phyloP scores from a whole-genome alignment of 2,797 vertebrate species.

The Chromis chromis region DNA sequence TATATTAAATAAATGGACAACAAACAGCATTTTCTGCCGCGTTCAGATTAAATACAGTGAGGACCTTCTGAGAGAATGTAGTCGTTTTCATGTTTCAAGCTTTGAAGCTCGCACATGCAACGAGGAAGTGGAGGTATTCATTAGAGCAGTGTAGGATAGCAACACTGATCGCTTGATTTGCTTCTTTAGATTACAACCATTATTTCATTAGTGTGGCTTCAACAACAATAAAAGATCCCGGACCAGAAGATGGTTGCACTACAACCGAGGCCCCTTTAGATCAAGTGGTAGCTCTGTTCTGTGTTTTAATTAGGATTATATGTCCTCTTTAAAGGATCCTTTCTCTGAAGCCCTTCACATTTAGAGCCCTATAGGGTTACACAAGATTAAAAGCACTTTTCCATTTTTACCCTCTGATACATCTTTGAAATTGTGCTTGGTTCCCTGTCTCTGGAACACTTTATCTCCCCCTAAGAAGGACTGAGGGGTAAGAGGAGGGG shows the following conservation, averaged over 20 bases:
- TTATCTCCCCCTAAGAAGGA: slow-evolving; percentile 74
- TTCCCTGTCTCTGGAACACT: slow-evolving; percentile 80
- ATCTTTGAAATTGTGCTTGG: slow-evolving; percentile 81
- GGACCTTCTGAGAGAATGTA: slow-evolving; percentile 8
- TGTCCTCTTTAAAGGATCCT: slow-evolving; percentile 79
- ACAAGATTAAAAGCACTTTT: slow-evolving; percentile 85
- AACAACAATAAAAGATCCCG: slow-evolving; percentile 66
- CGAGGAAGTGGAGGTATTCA: slow-evolving; percentile 44
- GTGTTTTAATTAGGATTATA: slow-evolving; percentile 84
- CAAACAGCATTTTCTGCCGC: neutral
- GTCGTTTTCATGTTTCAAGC: neutral
- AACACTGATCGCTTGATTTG: slow-evolving; percentile 61
- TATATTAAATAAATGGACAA: neutral
- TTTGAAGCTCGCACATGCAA: slow-evolving; percentile 24
- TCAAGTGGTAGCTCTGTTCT: slow-evolving; percentile 76
- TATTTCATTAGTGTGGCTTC: slow-evolving; percentile 69
- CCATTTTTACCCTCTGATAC: slow-evolving; percentile 79
- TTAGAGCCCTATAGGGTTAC: slow-evolving; percentile 82
- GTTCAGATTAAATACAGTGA: slow-evolving; percentile 11
- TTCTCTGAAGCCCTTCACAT: slow-evolving; percentile 74
- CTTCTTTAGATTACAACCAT: slow-evolving; percentile 57
- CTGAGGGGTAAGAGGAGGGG: slow-evolving; percentile 65
- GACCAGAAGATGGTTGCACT: slow-evolving; percentile 53
- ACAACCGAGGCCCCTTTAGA: slow-evolving; percentile 61
- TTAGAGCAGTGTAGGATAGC: slow-evolving; percentile 32